phyloP scores from a whole-genome alignment of 2,888 invertebrate genomes.

The Brachylomia viminalis region DNA sequence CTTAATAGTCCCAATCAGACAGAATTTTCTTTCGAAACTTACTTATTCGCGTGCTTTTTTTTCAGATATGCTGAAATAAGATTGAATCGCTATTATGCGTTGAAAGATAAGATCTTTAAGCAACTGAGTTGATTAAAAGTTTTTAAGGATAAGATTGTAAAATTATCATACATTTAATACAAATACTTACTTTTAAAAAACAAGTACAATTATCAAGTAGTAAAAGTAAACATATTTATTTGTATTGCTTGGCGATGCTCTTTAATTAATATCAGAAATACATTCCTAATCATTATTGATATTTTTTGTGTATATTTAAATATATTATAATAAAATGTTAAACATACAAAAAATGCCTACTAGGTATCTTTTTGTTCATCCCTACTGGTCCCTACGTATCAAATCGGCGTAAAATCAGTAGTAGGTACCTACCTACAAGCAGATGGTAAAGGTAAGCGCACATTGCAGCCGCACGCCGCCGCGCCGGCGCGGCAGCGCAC shows the following conservation, averaged over 20 bases:
- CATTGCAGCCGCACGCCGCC: not conserved
- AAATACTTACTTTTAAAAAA: conserved; percentile 9
- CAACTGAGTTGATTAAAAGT: conserved; percentile 69
- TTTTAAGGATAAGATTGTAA: conserved; percentile 9
- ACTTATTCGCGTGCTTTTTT: conserved; percentile 81
- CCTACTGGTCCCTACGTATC: too few relatives aligned
- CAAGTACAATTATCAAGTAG: conserved; percentile 56
- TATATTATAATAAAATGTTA: conserved; percentile 33
- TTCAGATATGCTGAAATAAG: conserved; percentile 92
- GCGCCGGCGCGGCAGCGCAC: not conserved
- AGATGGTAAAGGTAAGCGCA: not conserved
- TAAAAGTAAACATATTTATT: conserved; percentile 13
- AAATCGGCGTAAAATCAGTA: not conserved
- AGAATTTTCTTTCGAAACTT: not conserved
- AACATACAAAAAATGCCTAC: conserved; percentile 24
- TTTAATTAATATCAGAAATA: conserved; percentile 40
- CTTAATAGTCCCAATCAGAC: not conserved
- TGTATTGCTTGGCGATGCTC: conserved; percentile 36
- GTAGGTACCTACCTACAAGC: not conserved
- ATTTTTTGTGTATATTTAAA: conserved; percentile 27
- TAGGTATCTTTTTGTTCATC: not conserved
- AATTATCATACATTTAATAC: conserved; percentile 11
- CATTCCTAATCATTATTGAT: conserved; percentile 52
- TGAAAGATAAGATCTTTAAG: conserved; percentile 90
- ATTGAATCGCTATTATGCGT: conserved; percentile 93